phyloP scores from a whole-genome alignment of 2,888 invertebrate genomes.

The Bombylius major region DNA sequence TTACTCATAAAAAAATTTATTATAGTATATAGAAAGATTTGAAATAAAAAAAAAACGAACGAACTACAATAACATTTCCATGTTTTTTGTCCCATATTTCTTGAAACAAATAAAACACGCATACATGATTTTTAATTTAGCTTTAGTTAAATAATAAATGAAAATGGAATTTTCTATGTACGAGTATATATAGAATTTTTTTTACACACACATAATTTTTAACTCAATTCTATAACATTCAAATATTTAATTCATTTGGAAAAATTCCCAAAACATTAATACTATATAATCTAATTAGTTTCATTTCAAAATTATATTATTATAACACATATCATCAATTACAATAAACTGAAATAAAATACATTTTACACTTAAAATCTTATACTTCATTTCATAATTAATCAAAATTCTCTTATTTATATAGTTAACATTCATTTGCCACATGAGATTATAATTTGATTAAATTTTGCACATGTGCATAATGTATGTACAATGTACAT shows the following conservation, averaged over 20 bases:
- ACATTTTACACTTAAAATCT: conserved; percentile 7
- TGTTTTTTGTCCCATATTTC: no score
- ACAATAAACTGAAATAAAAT: conserved; percentile 5
- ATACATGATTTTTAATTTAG: no score
- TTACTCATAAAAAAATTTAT: no score
- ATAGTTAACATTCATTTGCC: not conserved
- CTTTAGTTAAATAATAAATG: no score
- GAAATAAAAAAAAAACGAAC: no score
- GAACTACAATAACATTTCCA: no score
- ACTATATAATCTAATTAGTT: conserved; percentile 1
- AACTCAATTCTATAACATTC: no score
- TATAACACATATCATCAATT: conserved; percentile 3
- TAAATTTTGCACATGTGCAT: not conserved
- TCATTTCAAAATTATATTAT: conserved; percentile 1
- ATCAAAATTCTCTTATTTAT: not conserved
- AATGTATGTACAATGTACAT: not conserved
- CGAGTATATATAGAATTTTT: no score
- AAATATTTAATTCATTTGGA: not conserved
- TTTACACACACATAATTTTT: no score
- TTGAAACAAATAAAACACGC: no score
- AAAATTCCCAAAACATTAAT: not conserved
- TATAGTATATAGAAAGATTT: no score
- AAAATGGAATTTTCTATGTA: no score
- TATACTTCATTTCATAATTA: conserved; percentile 6
- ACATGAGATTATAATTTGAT: not conserved